Evolutionary conservation across 2,888 invertebrate species (phyloP), one percentile per base, ranked within the genome.

Genomic region (Oscheius sp.): DNA sequence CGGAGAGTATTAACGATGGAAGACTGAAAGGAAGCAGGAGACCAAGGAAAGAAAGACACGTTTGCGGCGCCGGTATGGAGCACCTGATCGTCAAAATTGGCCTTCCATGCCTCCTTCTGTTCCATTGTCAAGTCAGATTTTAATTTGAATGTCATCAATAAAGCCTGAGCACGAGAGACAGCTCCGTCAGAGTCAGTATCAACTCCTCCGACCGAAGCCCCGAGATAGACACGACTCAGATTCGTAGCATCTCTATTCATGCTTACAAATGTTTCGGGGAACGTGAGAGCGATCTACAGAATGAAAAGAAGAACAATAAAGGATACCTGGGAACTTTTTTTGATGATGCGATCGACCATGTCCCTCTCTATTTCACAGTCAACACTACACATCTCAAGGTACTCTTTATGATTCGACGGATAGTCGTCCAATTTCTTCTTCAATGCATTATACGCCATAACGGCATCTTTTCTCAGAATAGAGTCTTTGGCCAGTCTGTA

Each of bases 141-240:
- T 63, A 84, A 44, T 30, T 74, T 73, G 64, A 82, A 80, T 17
- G 70, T 74, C 72, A 79, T 72, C 49, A 79, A 44, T 6, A 84
- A 68, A 6, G 82, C 73, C 14, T 75, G 72, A 2, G 83, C 82
- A 32, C 76, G 70, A 8, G 79, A 68, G 22, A 84, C 75, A 1
- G 79, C 77, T 8, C 80, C 80, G 64, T 82, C 82, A 17, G 77
- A 67, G 61, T 82, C 82, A 6, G 73, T 75, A 26, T 79, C 78
- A 1, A 80, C 79, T 22, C 81, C 78, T 56, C 77, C 80, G 44
- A 80, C 73, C 2, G 74, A 63, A 22, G 71, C 66, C 3, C 74
- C 77, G 12, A 80, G 66, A 61, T 74, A 80, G 20, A 76, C 68
- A 20, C 74, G 41, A n/a, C 73, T 80, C 61, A 79, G 65, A 30